Evolutionary conservation across 2,113 vertebrate genomes (phyloP), one percentile per base, ranked within the genome.

Genomic region (Corythornis cristatus): DNA sequence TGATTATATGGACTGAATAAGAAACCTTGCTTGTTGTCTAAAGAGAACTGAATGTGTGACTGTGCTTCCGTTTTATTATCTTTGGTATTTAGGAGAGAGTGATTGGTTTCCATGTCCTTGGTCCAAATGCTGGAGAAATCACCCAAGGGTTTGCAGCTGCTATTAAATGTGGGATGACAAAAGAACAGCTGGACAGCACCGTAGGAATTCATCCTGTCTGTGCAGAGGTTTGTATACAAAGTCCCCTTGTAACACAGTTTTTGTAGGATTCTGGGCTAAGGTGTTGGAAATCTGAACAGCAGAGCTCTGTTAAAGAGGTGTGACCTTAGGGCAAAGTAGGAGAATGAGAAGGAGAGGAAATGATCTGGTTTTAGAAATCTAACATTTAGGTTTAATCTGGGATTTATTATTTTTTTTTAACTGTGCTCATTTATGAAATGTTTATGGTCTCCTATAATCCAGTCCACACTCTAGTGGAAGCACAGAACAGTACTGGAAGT

Each of bases 81-180:
- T 96, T 81, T 93, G 65, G 57, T 31, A 37, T 75, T 83, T 95
- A 99, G 98, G 98, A 98, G 58, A 97, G 98, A 80, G 98, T 98
- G 11, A 96, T 98, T 51, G 98, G 98, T 76, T 97, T 99, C 93
- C 98, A 99, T 6, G 50, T 98, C 9, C 97, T 98, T 83, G 98
- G 98, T 53, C 98, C 98, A 51, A 98, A 97, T 13, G 98, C 98
- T 50, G 98, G 98, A 90, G 98, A 98, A 94, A 89, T 99, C 29
- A 98, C 98, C 5, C 98, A 99, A 88, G 98, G 98, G 54, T 99
- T 99, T n/a, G 98, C 97, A 26, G 98, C 97, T 1, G 98, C 98
- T 1, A 97, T 98, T 28, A 98, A 98, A 90, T 98, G 98, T 58
- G 98, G 98, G 8, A 45, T 99, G 48, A 99, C 98, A 70, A 98